Percentiles rank a stretch among this genome's conserved stretches.
phyloP scores from a whole-genome alignment of 2,797 vertebrate species.

The Anisognathus igniventris region DNA sequence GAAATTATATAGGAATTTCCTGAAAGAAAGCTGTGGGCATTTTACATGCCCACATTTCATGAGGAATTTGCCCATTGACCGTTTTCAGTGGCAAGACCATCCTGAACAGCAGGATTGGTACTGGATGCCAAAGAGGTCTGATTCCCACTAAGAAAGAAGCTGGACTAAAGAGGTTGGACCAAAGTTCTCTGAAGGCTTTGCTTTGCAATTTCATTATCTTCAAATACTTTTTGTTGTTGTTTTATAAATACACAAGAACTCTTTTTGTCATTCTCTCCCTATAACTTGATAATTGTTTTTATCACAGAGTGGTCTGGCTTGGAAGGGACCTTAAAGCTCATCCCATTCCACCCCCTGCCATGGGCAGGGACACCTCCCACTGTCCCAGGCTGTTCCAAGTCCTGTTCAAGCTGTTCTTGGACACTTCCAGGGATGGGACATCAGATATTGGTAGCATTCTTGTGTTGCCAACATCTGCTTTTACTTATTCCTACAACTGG shows the following conservation, averaged over 20 bases:
- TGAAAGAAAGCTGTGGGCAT: background rate
- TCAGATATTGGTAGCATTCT: background rate
- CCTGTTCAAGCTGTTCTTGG: accelerated
- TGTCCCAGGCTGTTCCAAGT: accelerated
- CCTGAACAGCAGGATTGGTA: background rate
- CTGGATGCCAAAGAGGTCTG: background rate
- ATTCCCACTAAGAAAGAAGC: background rate
- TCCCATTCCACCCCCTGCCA: accelerated
- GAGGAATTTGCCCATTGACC: accelerated
- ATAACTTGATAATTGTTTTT: background rate
- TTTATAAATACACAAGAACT: background rate
- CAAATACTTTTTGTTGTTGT: background rate
- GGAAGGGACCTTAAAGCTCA: background rate
- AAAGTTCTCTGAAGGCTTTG: background rate
- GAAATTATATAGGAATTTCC: background rate
- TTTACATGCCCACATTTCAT: too few relatives aligned
- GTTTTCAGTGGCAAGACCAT: background rate
- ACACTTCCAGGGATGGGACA: accelerated
- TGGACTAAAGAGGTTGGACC: background rate
- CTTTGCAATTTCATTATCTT: background rate
- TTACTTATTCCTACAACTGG: background rate
- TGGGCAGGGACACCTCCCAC: background rate
- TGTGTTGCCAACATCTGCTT: background rate
- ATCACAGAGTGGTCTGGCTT: background rate
- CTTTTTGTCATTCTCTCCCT: background rate